Base-by-base conservation (phyloP, 1,140 invertebrate genomes). In the Daktulosphaira vitifoliae region DNA sequence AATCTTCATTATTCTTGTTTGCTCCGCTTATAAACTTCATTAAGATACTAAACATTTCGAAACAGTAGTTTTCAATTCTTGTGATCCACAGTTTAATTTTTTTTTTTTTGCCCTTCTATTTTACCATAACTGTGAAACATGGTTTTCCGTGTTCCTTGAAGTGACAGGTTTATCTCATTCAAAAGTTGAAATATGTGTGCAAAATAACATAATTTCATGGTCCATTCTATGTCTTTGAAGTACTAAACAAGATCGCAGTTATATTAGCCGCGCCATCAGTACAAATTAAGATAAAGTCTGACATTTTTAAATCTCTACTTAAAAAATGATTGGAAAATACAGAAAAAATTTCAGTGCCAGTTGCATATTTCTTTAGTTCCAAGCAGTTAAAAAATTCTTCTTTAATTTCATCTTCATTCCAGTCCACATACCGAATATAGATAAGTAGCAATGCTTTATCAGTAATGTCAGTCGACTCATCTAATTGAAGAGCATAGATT, bases 161-260 rank as follows among this genome's bases (percentile, higher is more conserved):
- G 68, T 69, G 25, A 67, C 65, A 68, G 44, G 66, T 70, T 71
- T 37, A 70, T 65, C 50, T 67, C 68, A 66, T 73, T 71, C 54
- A 71, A 51, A 69, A 70, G 70, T 37, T 69, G 51, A 70, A 70
- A 71, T 54, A 72, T 68, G 69, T 73, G 67, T 65, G 66, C 67
- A 37, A 71, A 67, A 67, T 71, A 71, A 62, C 67, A 69, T 56
- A 70, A 50, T 62, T 69, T 70, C 50, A 68, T 49, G 50, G 67
- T 33, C 65, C 26, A 56, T 26, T 29, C 11, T 46, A 59, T 66
- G 49, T 46, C 46, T 25, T 53, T 42, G 16, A 68, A 37, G 22
- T 22, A 38, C 16, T 48, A 11, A 37, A 42, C 38, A 13, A 56
- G 38, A 33, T 56, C 33, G 49, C 37, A 66, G 46, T 49, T 33